These are phyloP conservation scores for Megatriorchis doriae DNA, from an alignment of 2,113 vertebrate genomes.

Conservation along the genomic window DNA sequence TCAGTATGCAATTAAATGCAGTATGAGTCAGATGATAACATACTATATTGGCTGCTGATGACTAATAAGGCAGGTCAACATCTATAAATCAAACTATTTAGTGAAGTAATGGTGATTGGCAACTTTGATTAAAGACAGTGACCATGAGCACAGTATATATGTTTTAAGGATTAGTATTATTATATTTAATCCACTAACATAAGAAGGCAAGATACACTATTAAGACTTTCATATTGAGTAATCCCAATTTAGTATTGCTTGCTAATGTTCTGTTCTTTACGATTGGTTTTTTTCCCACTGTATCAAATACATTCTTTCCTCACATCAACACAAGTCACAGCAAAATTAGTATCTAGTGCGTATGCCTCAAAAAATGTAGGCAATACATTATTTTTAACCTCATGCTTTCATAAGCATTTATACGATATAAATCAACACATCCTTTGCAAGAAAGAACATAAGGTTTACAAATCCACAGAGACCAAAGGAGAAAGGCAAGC, in stretches of 20 bases:
- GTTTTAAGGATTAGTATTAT: background rate
- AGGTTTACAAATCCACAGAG: background rate
- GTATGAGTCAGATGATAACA: background rate
- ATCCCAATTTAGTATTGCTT: background rate
- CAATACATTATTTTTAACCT: background rate
- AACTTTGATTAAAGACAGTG: background rate
- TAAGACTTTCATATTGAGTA: background rate
- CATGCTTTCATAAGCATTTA: background rate
- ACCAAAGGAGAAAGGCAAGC: background rate
- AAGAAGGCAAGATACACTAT: background rate
- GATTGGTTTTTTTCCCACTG: background rate
- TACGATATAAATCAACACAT: background rate
- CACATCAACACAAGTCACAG: background rate
- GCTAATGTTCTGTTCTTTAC: background rate
- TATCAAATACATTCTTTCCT: background rate
- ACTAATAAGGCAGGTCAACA: background rate
- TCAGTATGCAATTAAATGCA: background rate
- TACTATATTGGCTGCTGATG: background rate
- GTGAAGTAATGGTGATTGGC: background rate
- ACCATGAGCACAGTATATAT: rapidly evolving
- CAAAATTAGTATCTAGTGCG: background rate
- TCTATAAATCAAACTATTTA: background rate
- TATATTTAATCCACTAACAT: background rate
- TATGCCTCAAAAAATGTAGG: background rate
- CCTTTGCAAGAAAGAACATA: background rate